These are phyloP conservation scores for Cordilura impudica DNA, from an alignment of 2,888 invertebrate genomes.

Conservation along the genomic window DNA sequence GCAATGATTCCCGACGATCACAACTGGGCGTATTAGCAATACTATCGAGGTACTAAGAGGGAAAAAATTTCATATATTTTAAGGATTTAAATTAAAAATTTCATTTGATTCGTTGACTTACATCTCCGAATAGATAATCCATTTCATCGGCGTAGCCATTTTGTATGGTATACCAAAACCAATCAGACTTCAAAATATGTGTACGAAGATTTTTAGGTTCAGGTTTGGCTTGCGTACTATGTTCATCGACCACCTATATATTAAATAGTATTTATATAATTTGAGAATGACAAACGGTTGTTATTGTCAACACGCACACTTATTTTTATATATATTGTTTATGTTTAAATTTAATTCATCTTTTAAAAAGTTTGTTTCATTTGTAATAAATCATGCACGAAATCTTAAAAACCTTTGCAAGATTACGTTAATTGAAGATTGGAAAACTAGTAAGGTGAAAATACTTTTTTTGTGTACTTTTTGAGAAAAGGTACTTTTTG, in stretches of 20 bases:
- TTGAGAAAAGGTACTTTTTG: too few species aligned
- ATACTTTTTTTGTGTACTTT: too few species aligned
- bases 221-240: constrained; percentile 84
- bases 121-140: constrained; percentile 92
- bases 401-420: too few species aligned
- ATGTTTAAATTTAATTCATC: too few species aligned
- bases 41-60: constrained; percentile 75
- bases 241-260: constrained; percentile 89
- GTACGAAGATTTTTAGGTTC: constrained; percentile 84
- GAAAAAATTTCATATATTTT: not conserved
- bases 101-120: constrained; percentile 80
- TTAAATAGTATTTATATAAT: not conserved
- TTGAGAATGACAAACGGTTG: not conserved
- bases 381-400: too few species aligned
- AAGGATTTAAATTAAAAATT: not conserved
- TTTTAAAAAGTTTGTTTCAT: too few species aligned
- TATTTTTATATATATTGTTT: not conserved
- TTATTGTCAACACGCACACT: not conserved
- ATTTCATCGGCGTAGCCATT: constrained; percentile 95
- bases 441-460: too few species aligned
- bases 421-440: too few species aligned
- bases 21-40: constrained; percentile 78
- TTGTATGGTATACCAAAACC: constrained; percentile 99
- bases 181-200: constrained; percentile 92
- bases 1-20: constrained; percentile 81